Base-by-base conservation (phyloP, 2,888 invertebrate species). In the Mesodorylaimus sp. region DNA sequence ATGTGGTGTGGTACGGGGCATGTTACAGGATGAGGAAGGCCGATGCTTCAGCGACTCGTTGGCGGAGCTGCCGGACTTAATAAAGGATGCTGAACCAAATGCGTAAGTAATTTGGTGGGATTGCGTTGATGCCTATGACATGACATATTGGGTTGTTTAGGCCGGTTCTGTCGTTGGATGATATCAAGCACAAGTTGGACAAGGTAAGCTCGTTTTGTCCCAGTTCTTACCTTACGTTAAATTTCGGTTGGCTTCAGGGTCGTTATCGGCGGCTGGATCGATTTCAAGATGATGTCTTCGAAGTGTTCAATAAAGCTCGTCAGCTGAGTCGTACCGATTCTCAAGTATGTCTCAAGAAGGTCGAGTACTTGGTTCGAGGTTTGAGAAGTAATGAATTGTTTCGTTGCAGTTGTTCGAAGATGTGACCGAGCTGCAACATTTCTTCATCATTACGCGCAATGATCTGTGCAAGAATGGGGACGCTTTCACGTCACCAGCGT, bases 261-360 rank as follows among this genome's bases (percentile, higher is more conserved):
- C 76, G 86, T 2, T 97, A 97, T 69, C 81, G 83, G 60, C 76
- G 97, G 3, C 72, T 97, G 54, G 95, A 97, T 67, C 76, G 80
- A 50, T 95, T 95, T 70, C 95, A 95, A 72, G 88, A 88, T 61
- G 95, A 97, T 65, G 79, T 95, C 65, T 95, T 97, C 66, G 77
- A 81, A 32, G 85, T 93, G 54, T 78, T 95, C 64, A 88, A 91
- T 61, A 71, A 73, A 53, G 89, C 89, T 0, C 77, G 95, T 2
- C 79, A 79, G 52, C 72, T 88, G 1, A 83, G 88, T 0, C 77
- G 88, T 16, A 82, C 85, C 0, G 91, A 93, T 71, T 91, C 93
- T 2, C 66, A 68, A 64, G 69, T 55, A 24, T 5, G n/a, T 19
- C 5, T 32, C 16, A 16, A 32, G 16, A 32, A 32, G 32, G n/a